Conservation (phyloP, 35 echinoderm and acorn worm species). For the Amphiura filiformis region DNA sequence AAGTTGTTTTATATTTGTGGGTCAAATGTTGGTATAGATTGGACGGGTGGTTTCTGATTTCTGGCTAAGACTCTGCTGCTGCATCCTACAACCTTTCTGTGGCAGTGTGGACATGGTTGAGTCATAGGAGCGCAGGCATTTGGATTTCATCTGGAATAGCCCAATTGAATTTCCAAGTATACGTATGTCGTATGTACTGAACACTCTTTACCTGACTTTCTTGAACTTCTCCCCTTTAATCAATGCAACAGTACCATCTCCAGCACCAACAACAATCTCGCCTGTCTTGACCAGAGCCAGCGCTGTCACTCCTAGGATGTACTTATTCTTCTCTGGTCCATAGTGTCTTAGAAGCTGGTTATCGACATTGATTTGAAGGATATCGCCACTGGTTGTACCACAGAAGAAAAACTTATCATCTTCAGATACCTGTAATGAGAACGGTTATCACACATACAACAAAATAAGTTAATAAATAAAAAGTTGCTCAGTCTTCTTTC, state of each 20-base stretch:
- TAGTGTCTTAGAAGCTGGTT: conserved; percentile 51
- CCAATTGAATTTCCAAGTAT: too few relatives aligned
- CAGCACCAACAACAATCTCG: conserved; percentile 57
- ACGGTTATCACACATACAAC: background rate
- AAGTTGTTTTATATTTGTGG: too few relatives aligned
- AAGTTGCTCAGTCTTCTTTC: too few relatives aligned
- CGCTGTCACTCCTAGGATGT: conserved; percentile 73
- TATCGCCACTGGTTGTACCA: conserved; percentile 91
- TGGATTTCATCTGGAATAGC: too few relatives aligned
- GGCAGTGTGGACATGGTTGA: too few relatives aligned
- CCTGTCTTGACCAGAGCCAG: conserved; percentile 73
- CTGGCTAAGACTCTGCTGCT: too few relatives aligned
- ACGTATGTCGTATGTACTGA: too few relatives aligned
- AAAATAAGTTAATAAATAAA: too few relatives aligned
- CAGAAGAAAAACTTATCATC: conserved; percentile 90
- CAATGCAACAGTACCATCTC: conserved; percentile 81
- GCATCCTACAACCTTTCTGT: too few relatives aligned
- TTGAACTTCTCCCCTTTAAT: conserved; percentile 78
- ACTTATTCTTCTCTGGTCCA: conserved; percentile 88
- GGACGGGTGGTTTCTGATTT: too few relatives aligned
- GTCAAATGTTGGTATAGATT: too few relatives aligned
- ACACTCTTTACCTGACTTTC: background rate
- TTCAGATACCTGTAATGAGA: conserved; percentile 42
- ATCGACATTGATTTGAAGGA: conserved; percentile 60
- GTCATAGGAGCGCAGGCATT: too few relatives aligned